Conservation (phyloP, 2,113 vertebrate genomes). For the Xiphophorus maculatus region DNA sequence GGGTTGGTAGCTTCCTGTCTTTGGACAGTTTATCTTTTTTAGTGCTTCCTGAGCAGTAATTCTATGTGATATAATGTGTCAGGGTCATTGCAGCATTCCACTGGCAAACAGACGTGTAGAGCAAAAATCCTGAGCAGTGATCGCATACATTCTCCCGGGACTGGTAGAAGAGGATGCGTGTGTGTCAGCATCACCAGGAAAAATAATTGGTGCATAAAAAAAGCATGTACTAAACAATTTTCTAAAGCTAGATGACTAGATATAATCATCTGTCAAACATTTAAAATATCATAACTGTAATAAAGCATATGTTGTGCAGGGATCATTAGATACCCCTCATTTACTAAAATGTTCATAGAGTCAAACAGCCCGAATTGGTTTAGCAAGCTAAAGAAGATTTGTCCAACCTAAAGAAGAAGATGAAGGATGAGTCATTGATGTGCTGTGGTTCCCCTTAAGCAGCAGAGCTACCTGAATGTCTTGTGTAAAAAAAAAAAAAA, state of each 20-base stretch:
- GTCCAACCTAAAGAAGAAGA: too few relatives aligned
- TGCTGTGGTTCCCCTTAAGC: too few relatives aligned
- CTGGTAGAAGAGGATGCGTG: slow-evolving; percentile 27
- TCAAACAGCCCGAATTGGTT: not conserved
- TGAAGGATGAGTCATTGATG: too few relatives aligned
- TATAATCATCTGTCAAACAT: not conserved
- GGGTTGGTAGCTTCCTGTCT: slow-evolving; percentile 56
- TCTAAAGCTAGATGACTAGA: not conserved
- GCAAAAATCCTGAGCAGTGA: slow-evolving; percentile 6
- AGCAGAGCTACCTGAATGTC: too few relatives aligned
- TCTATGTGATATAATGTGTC: slow-evolving; percentile 35
- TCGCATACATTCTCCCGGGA: slow-evolving; percentile 5
- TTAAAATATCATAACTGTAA: not conserved
- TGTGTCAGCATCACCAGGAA: slow-evolving; percentile 56
- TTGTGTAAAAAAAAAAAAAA: too few relatives aligned
- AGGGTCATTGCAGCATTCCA: slow-evolving; percentile 23
- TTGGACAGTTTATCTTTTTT: slow-evolving; percentile 41
- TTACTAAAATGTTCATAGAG: not conserved
- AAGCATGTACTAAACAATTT: not conserved
- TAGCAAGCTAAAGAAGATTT: not conserved
- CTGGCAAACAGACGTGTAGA: not conserved
- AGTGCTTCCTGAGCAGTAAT: slow-evolving; percentile 56
- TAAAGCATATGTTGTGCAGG: not conserved
- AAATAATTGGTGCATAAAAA: slow-evolving; percentile 47
- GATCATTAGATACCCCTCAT: not conserved